phyloP scores from a whole-genome alignment of 2,797 vertebrate species.

The Anableps anableps region DNA sequence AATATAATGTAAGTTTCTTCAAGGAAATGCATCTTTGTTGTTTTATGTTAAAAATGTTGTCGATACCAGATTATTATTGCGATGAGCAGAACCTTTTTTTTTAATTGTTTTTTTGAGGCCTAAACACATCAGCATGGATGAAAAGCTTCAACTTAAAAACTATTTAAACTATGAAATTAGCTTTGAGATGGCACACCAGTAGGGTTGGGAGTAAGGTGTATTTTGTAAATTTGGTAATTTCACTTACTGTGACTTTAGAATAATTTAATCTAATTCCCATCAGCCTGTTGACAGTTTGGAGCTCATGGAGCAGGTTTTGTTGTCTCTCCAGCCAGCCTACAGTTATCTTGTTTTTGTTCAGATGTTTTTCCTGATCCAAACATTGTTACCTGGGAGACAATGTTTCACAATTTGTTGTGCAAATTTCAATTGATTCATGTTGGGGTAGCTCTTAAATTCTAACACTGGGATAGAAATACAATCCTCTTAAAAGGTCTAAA shows the following conservation, averaged over 20 bases:
- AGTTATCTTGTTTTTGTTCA: not conserved
- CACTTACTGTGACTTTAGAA: not conserved
- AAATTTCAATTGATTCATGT: no score
- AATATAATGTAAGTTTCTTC: not conserved
- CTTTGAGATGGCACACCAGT: not conserved
- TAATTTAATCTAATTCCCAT: not conserved
- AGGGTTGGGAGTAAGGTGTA: not conserved
- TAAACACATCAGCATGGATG: not conserved
- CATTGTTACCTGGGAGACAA: not conserved
- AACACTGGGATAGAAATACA: not conserved
- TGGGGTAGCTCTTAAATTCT: not conserved
- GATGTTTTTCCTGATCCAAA: not conserved
- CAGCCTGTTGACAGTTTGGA: conserved; percentile 1
- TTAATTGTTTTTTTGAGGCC: no score
- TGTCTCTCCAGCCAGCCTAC: not conserved
- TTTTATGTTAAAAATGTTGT: no score
- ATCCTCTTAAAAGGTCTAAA: not conserved
- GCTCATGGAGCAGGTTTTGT: not conserved
- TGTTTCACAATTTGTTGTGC: not conserved
- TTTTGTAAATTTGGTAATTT: not conserved
- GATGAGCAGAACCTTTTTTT: no score
- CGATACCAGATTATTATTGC: no score
- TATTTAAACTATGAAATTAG: not conserved
- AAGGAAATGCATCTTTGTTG: not conserved
- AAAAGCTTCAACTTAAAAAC: not conserved